Conservation (phyloP, 2,888 invertebrate species). For the Thymelicus lineola region DNA sequence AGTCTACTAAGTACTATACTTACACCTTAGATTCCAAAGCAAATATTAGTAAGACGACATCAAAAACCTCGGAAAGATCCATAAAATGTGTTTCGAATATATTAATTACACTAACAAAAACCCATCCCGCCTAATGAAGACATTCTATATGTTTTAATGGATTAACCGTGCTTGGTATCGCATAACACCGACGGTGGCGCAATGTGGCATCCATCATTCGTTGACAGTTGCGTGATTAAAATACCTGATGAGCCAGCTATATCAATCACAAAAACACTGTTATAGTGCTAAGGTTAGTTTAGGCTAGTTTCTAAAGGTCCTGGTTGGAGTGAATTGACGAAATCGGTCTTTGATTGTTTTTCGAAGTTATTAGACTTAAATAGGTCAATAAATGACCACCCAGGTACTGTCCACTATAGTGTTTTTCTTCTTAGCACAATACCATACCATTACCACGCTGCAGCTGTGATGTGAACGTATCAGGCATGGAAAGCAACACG, state of each 20-base stretch:
- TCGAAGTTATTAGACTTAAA: too few species aligned
- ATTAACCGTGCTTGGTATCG: constrained; percentile 26
- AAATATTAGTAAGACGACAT: not conserved
- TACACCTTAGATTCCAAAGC: not conserved
- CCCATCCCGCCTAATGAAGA: constrained; percentile 22
- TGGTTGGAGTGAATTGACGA: too few species aligned
- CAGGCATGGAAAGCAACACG: too few species aligned
- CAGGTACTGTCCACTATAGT: too few species aligned
- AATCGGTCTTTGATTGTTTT: too few species aligned
- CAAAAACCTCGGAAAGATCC: not conserved
- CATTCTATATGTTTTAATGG: constrained; percentile 16
- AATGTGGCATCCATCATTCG: constrained; percentile 34
- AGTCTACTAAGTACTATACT: not conserved
- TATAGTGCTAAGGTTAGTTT: not conserved
- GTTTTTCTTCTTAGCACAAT: too few species aligned
- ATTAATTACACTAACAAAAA: constrained; percentile 16
- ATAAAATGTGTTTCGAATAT: not conserved
- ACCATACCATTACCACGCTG: too few species aligned
- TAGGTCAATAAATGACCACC: too few species aligned
- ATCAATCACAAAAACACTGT: constrained; percentile 28
- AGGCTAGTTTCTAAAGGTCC: too few species aligned
- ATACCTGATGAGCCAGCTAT: constrained; percentile 33
- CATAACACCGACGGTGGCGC: constrained; percentile 30
- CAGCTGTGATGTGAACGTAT: too few species aligned
- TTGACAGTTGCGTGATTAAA: constrained; percentile 37